A percentile compares a stretch with the other conserved stretches of the same genome.
phyloP scores from a whole-genome alignment of 1,140 invertebrate species.

The Batillaria attramentaria region DNA sequence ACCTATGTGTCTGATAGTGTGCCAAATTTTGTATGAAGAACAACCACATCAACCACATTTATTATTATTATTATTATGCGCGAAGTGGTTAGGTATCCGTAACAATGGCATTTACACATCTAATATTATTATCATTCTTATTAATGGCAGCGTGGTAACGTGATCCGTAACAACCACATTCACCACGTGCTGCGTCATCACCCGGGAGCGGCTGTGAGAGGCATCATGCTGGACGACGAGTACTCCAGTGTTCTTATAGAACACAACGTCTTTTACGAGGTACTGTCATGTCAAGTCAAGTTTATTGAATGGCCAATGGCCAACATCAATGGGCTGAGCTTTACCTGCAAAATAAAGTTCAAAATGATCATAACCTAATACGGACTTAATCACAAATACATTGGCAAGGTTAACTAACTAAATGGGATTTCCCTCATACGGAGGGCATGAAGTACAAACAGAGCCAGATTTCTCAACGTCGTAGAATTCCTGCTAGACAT shows the following conservation, averaged over 20 bases:
- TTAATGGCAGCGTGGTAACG: constrained; percentile 36
- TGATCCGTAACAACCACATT: constrained; percentile 43
- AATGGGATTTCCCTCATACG: neutral
- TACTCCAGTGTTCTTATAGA: constrained; percentile 42
- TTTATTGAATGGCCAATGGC: neutral
- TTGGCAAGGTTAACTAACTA: neutral
- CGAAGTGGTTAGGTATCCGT: no score
- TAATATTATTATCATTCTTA: no score
- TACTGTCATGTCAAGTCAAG: neutral
- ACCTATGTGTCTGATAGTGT: no score
- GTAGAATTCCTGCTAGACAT: no score
- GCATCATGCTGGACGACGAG: constrained; percentile 51
- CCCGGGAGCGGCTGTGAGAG: constrained; percentile 43
- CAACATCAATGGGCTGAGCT: neutral
- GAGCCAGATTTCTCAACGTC: no score
- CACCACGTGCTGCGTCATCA: constrained; percentile 34
- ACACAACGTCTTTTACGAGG: constrained; percentile 48
- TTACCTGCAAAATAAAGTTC: neutral
- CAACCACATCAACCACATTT: no score
- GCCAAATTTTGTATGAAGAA: no score
- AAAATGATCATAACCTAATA: neutral
- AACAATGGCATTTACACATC: no score
- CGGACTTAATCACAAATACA: neutral
- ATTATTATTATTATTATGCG: no score
- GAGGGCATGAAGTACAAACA: no score